Conservation (phyloP, 2,888 invertebrate genomes). For the Nesidiocoris tenuis region DNA sequence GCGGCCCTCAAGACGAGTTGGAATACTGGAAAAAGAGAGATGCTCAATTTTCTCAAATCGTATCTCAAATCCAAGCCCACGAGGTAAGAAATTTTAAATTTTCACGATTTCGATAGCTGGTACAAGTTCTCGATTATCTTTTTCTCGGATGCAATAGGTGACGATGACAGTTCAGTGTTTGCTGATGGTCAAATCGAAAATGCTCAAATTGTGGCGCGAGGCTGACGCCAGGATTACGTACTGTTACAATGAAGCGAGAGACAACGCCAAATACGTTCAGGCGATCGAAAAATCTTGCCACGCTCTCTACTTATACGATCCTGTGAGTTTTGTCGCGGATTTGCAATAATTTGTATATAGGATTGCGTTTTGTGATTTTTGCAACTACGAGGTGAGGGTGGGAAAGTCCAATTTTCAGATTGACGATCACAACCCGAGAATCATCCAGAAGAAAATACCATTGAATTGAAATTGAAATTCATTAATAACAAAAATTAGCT, state of each 20-base stretch:
- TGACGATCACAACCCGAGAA: too few relatives aligned
- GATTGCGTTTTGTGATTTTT: too few relatives aligned
- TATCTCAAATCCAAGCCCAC: constrained; percentile 68
- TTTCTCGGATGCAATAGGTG: constrained; percentile 57
- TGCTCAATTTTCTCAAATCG: constrained; percentile 86
- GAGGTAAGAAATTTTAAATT: constrained; percentile 54
- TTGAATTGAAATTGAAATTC: too few relatives aligned
- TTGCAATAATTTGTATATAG: too few relatives aligned
- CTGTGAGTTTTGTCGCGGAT: constrained; percentile 65
- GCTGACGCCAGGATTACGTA: constrained; percentile 88
- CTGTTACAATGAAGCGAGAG: constrained; percentile 93
- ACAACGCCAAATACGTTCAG: constrained; percentile 92
- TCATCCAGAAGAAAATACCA: too few relatives aligned
- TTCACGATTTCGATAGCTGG: too few relatives aligned
- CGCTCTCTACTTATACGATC: constrained; percentile 87
- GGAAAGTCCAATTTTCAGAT: too few relatives aligned
- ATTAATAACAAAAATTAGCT: too few relatives aligned
- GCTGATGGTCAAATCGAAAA: constrained; percentile 72
- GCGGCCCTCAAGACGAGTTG: constrained; percentile 89
- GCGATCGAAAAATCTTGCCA: constrained; percentile 94
- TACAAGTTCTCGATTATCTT: background rate
- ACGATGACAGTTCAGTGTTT: constrained; percentile 74
- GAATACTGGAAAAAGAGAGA: constrained; percentile 95
- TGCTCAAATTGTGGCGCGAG: constrained; percentile 78
- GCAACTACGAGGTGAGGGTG: too few relatives aligned